Percentiles rank a stretch among this genome's conserved stretches.
These are phyloP conservation scores for Scaptodrosophila latifasciaeformis DNA, from an alignment of 2,888 invertebrate genomes.

Conservation along the genomic window DNA sequence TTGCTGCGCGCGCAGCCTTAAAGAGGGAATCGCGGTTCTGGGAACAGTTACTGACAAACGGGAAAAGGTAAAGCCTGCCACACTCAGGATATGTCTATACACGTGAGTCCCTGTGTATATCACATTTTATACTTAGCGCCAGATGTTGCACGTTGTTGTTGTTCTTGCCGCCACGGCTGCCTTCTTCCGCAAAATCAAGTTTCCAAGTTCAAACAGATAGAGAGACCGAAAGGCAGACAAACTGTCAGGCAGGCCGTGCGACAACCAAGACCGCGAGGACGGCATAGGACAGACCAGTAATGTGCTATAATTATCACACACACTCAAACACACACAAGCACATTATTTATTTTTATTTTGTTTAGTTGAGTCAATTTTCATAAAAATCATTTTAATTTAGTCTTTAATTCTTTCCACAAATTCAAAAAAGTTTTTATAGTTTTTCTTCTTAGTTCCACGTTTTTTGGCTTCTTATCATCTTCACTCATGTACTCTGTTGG, in stretches of 20 bases:
- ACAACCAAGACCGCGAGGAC: slow-evolving; percentile 16
- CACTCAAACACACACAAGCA: slow-evolving; percentile 12
- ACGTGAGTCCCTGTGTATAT: slow-evolving; percentile 38
- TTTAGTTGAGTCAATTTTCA: slow-evolving; percentile 48
- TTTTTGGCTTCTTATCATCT: slow-evolving; percentile 20
- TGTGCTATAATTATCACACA: slow-evolving; percentile 42
- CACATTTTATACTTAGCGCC: slow-evolving; percentile 68
- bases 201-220: slow-evolving; percentile 64
- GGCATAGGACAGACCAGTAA: slow-evolving; percentile 12
- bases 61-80: not conserved
- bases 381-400: slow-evolving; percentile 57
- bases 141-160: slow-evolving; percentile 52
- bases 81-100: slow-evolving; percentile 12
- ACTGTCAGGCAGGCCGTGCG: too few relatives aligned
- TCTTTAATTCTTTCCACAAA: slow-evolving; percentile 33
- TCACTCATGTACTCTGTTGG: too few relatives aligned
- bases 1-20: slow-evolving; percentile 59
- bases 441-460: too few relatives aligned
- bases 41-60: slow-evolving; percentile 17
- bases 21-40: slow-evolving; percentile 54
- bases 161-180: slow-evolving; percentile 19
- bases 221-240: slow-evolving; percentile 23
- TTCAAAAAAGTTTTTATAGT: slow-evolving; percentile 24
- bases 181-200: slow-evolving; percentile 60
- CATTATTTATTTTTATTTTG: slow-evolving; percentile 19